Conservation (phyloP, 2,888 invertebrate genomes). For the Volucella inanis region DNA sequence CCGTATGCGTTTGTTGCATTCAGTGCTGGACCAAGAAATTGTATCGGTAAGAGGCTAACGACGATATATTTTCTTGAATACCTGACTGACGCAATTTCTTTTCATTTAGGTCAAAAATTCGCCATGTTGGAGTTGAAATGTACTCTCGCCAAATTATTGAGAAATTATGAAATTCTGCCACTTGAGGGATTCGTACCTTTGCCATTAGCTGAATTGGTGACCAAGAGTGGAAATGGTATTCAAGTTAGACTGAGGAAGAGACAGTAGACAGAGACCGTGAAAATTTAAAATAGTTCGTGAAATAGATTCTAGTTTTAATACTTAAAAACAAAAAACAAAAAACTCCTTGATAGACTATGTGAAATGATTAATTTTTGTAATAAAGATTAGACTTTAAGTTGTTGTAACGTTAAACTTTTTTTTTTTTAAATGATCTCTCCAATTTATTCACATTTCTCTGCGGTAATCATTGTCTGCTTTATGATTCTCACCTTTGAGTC, state of each 20-base stretch:
- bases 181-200: conserved; percentile 78
- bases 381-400: conserved; percentile 36
- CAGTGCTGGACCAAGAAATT: conserved; percentile 82
- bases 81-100: background rate
- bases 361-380: background rate
- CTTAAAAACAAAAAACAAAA: background rate
- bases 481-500: too few species aligned
- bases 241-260: conserved; percentile 78
- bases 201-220: conserved; percentile 80
- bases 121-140: conserved; percentile 82
- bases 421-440: too few species aligned
- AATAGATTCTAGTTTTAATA: conserved; percentile 29
- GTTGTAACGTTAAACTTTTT: too few species aligned
- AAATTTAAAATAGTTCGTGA: conserved; percentile 13
- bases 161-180: conserved; percentile 80
- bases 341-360: background rate
- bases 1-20: conserved; percentile 81
- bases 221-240: conserved; percentile 82
- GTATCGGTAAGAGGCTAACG: conserved; percentile 78
- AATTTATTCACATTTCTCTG: too few species aligned
- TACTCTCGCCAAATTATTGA: conserved; percentile 79
- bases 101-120: conserved; percentile 81
- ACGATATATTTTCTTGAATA: background rate
- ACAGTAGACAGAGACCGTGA: conserved; percentile 2
- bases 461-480: too few species aligned